Conservation (phyloP, 2,888 invertebrate genomes). For the Cactoblastis cactorum region DNA sequence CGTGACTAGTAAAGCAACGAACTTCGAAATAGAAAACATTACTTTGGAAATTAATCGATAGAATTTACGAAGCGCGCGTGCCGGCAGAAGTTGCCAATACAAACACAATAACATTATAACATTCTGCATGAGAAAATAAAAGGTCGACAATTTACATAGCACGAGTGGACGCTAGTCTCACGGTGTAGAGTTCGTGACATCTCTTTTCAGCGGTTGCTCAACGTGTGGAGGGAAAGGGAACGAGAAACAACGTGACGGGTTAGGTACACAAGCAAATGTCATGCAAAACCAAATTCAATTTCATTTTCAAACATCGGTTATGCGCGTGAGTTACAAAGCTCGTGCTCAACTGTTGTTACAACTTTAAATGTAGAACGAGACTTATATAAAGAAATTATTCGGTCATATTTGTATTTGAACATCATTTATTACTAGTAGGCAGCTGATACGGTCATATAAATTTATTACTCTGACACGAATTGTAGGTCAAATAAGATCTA, state of each 20-base stretch:
- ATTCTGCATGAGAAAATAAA: conserved; percentile 58
- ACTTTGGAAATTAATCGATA: conserved; percentile 55
- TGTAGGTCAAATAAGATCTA: conserved; percentile 24
- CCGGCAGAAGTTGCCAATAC: conserved; percentile 46
- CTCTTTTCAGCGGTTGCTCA: conserved; percentile 41
- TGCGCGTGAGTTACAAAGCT: conserved; percentile 58
- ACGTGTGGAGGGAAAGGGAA: conserved; percentile 39
- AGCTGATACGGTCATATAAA: conserved; percentile 7
- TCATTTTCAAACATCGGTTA: conserved; percentile 59
- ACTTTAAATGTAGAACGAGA: conserved; percentile 17
- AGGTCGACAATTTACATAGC: conserved; percentile 64
- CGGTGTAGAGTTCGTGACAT: conserved; percentile 41
- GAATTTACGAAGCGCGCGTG: conserved; percentile 45
- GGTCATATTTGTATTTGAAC: background rate
- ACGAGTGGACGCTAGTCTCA: conserved; percentile 44
- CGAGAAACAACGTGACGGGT: conserved; percentile 46
- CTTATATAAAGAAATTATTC: background rate
- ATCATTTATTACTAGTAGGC: background rate
- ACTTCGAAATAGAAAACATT: conserved; percentile 48
- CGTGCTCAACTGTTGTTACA: conserved; percentile 38
- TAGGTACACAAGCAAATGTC: conserved; percentile 54
- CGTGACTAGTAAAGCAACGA: conserved; percentile 42
- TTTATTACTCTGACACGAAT: conserved; percentile 16
- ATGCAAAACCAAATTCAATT: conserved; percentile 62
- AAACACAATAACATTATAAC: conserved; percentile 56